Conservation (phyloP, 2,113 vertebrate genomes). For the Numida meleagris region DNA sequence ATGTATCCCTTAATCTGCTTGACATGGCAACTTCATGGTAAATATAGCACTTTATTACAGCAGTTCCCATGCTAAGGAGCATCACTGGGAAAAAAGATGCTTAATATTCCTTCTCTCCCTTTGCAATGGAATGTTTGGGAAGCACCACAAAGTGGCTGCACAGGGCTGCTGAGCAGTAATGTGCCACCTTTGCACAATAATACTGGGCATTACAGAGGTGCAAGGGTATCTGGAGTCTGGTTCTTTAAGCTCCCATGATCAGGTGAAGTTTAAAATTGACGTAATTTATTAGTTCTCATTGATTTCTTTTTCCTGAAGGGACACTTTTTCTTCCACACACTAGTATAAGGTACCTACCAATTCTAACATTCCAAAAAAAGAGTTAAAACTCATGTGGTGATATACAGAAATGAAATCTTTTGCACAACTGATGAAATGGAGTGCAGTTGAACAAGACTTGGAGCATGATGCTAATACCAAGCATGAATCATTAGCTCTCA, state of each 20-base stretch:
- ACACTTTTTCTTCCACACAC: not conserved
- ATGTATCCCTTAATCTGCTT: not conserved
- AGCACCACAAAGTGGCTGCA: not conserved
- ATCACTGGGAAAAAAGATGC: not conserved
- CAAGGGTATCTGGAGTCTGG: not conserved
- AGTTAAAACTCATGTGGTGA: not conserved
- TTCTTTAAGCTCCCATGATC: not conserved
- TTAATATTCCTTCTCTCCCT: not conserved
- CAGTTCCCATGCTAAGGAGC: not conserved
- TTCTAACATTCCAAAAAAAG: not conserved
- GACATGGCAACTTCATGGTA: not conserved
- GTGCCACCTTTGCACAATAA: not conserved
- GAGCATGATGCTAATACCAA: not conserved
- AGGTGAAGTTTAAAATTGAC: not conserved
- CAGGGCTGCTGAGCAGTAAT: not conserved
- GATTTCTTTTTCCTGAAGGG: not conserved
- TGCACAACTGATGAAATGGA: not conserved
- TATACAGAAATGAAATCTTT: not conserved
- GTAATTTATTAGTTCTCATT: not conserved
- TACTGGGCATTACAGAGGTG: fast-evolving
- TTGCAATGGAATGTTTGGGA: not conserved
- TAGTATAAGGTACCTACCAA: not conserved
- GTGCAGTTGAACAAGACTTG: not conserved
- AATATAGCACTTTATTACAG: not conserved
- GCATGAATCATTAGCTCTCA: constrained; percentile 24